Conservation (phyloP, 1,140 invertebrate species). For the Tetraneura akinire region DNA sequence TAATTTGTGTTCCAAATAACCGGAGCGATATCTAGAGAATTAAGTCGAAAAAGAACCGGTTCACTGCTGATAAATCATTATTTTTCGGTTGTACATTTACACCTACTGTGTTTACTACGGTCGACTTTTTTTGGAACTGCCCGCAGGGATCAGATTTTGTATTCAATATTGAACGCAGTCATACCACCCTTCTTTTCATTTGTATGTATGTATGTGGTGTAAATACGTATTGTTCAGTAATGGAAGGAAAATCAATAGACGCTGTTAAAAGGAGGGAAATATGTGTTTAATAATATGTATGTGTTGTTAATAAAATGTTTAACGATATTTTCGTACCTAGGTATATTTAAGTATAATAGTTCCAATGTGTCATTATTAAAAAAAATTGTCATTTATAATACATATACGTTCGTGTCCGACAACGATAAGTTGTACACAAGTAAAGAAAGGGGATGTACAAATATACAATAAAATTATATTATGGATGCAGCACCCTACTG, state of each 20-base stretch:
- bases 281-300: background rate
- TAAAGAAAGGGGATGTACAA: background rate
- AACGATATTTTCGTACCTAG: background rate
- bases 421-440: background rate
- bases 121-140: background rate
- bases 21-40: background rate
- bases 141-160: constrained; percentile 7
- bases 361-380: background rate
- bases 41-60: constrained; percentile 37
- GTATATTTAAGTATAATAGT: background rate
- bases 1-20: constrained; percentile 44
- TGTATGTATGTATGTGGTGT: background rate
- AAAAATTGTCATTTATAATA: background rate
- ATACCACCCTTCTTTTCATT: background rate
- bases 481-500: background rate
- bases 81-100: constrained; percentile 5
- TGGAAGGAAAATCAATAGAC: constrained; percentile 11
- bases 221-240: background rate
- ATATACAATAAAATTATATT: background rate
- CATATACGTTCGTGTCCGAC: background rate
- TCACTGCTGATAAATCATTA: constrained; percentile 29
- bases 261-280: background rate
- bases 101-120: constrained; percentile 33
- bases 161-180: constrained; percentile 24
- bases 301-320: constrained; percentile 10